Base-by-base conservation (phyloP, 2,888 invertebrate species). In the Calameuta pallipes region DNA sequence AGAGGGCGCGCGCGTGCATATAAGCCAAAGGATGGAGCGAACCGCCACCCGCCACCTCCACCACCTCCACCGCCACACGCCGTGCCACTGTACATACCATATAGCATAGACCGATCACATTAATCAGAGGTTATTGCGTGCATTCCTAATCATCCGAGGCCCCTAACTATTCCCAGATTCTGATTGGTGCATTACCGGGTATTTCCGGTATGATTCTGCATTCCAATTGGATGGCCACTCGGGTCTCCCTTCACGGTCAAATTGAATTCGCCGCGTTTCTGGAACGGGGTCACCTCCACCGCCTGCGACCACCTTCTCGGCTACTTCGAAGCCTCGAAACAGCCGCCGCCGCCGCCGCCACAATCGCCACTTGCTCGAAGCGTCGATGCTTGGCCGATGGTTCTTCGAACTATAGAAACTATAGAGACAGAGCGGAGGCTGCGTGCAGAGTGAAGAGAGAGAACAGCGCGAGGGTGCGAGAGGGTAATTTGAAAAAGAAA, bases 151-250 rank as follows among this genome's bases (percentile, higher is more conserved):
- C 91, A 91, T 91, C 90, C 90, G 87, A 88, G 88, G 85, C 87
- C 88, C 88, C 90, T 89, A 90, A 90, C 91, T 90, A 90, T 91
- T 91, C 91, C 90, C 89, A 90, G 90, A 90, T 89, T 90, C 91
- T 90, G 91, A 91, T 91, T 91, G 91, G 91, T 89, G 90, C 91
- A 91, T 91, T 91, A 91, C 91, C 90, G 90, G 91, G 90, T 89
- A 91, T 91, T 91, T 91, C 91, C 91, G 91, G 90, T 91, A 90
- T 90, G 89, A 90, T 91, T 90, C 90, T 89, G 88, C 91, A 91
- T 91, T 91, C 91, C 90, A 89, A 91, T 90, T 91, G 91, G 91
- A 86, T 86, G 84, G 85, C 83, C 85, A 97, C 90, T 96, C 97
- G 31, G 6, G 71, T 31, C n/a, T 36, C 74, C 37, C 74, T 71